Base-by-base conservation (phyloP, 2,797 vertebrate genomes). In the Pelobates cultripes region DNA sequence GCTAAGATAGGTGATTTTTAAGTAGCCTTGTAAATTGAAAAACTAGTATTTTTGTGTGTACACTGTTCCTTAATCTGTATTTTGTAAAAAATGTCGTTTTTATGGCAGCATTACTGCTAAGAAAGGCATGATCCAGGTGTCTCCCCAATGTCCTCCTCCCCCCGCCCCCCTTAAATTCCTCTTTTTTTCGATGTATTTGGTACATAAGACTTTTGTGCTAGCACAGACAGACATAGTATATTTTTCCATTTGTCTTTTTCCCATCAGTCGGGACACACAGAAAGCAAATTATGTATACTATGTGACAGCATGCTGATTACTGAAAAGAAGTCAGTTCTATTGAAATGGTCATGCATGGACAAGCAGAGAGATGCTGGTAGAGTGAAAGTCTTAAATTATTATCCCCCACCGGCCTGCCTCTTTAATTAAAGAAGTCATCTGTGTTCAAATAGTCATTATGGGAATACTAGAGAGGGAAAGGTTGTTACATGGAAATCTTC, bases 361-460 rank as follows among this genome's bases (percentile, higher is more conserved):
- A n/a, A n/a, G 57, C 57, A 61, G 57, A 61, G 15, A 3, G 57
- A 61, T 14, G 3, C 57, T 61, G 57, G 13, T 61, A n/a, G 57
- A 6, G 57, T 61, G 14, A 61, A 61, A 14, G 57, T 61, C 12
- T 61, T 5, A 61, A 61, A 61, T 61, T 61, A 61, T 61, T 61
- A 61, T 61, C 57, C 57, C 57, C 57, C 57, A 61, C 57, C 13
- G 15, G 14, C 57, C 14, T 61, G 57, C 57, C 15, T 14, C 15
- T 61, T 61, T 61, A 61, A 61, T 61, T 61, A 61, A 61, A 61
- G 57, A 61, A 61, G 57, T 15, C 51, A 53, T 7, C 51, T 53
- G 51, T 53, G 51, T 53, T 53, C 7, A 53, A 53, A 53, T 53
- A 53, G 4, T 53, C 57, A 61, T 61, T 14, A 61, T 61, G 57